phyloP scores from a whole-genome alignment of 2,797 vertebrate species.

The Huso huso region DNA sequence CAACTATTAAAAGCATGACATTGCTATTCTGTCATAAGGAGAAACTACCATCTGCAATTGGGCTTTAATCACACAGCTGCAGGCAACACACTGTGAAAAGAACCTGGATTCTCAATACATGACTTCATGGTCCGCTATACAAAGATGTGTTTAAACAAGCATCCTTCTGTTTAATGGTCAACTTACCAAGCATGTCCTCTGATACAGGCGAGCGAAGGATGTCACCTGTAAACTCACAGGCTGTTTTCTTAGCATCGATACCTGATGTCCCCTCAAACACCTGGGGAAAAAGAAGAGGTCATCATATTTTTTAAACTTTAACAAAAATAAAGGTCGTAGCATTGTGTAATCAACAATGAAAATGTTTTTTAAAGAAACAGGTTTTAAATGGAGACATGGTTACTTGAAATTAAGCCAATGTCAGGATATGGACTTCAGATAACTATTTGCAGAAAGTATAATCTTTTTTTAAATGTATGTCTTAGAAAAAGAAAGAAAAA shows the following conservation, averaged over 20 bases:
- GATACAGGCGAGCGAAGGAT: conserved; percentile 68
- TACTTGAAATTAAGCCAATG: no score
- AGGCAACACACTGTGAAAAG: not conserved
- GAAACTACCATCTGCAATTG: not conserved
- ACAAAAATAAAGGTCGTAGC: no score
- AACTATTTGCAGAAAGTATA: no score
- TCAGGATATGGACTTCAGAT: no score
- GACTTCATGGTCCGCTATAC: no score
- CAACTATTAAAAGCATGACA: not conserved
- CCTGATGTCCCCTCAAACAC: conserved; percentile 73
- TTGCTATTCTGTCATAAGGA: not conserved
- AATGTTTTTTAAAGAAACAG: no score
- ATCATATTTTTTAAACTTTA: no score
- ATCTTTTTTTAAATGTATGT: no score
- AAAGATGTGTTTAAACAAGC: no score
- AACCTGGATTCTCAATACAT: not conserved
- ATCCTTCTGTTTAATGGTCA: not conserved
- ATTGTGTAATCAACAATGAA: no score
- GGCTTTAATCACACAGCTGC: not conserved
- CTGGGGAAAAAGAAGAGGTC: conserved; percentile 27
- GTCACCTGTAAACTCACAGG: conserved; percentile 67
- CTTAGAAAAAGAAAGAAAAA: no score
- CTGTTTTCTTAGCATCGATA: conserved; percentile 70
- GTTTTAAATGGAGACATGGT: no score
- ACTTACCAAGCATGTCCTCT: conserved; percentile 69